These are phyloP conservation scores for Hypolimnas misippus DNA, from an alignment of 2,888 invertebrate genomes.

Conservation along the genomic window DNA sequence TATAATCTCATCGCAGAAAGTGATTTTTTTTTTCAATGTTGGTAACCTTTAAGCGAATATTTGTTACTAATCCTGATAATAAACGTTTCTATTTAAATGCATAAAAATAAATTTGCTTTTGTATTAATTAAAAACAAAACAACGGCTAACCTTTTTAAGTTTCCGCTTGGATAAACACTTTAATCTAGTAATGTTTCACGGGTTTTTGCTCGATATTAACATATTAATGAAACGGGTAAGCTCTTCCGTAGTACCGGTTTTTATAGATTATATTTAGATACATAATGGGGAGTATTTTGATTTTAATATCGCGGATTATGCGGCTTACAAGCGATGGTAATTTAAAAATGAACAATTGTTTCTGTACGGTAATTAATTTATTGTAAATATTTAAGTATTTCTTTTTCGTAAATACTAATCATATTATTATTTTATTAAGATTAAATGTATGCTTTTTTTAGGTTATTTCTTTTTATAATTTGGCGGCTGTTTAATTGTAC, in stretches of 20 bases:
- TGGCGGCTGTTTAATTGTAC: too few species aligned
- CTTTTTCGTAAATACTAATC: too few species aligned
- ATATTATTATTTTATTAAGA: too few species aligned
- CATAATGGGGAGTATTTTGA: constrained; percentile 9
- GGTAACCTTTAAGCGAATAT: neutral
- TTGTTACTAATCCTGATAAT: too few species aligned
- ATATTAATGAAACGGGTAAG: constrained; percentile 50
- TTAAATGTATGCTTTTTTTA: too few species aligned
- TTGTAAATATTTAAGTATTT: too few species aligned
- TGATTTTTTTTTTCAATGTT: too few species aligned
- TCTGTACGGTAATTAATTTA: too few species aligned
- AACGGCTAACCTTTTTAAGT: constrained; percentile 40
- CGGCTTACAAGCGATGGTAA: neutral
- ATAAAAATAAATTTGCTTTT: neutral
- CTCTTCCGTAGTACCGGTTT: constrained; percentile 30
- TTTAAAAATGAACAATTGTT: neutral
- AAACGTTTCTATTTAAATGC: neutral
- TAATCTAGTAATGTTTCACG: constrained; percentile 46
- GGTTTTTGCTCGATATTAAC: constrained; percentile 46
- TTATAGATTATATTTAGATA: constrained; percentile 34
- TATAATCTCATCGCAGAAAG: too few species aligned
- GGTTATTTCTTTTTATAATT: too few species aligned
- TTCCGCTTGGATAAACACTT: constrained; percentile 51
- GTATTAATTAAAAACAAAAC: neutral
- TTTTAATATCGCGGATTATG: constrained; percentile 9